Evolutionary conservation across 2,113 vertebrate genomes (phyloP), one percentile per base, ranked within the genome.

Genomic region (Cervus canadensis): DNA sequence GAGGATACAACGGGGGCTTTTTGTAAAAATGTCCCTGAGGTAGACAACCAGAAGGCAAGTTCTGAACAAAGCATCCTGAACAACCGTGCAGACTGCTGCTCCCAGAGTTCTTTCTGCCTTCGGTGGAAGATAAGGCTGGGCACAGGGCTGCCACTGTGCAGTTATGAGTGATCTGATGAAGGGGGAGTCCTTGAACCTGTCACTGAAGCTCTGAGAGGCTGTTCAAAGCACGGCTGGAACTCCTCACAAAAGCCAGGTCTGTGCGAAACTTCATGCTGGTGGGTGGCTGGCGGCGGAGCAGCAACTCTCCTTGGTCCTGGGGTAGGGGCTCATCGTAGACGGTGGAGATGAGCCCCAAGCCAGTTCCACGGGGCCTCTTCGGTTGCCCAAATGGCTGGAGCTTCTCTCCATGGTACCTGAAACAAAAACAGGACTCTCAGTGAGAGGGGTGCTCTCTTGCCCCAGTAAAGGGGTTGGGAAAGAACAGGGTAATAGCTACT

Each of bases 391-490:
- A 99, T 0, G 99, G 98, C n/a, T 98, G 96, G 36, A 99, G 98
- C 95, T 99, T 99, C 97, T 99, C 99, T 95, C 99, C 99, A 5
- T 99, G 99, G 98, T 99, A 99, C 85, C 99, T 99, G 97, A 5
- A 97, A 83, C 87, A 98, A 95, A 97, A 92, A 48, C 93, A 45
- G 9, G 28, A 82, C 28, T 93, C n/a, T 83, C 56, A 54, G 0
- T 25, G 3, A 15, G 21, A 95, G 48, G 36, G 40, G 25, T 0
- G 56, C 17, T 40, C 4, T 86, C 81, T 90, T 74, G 86, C 10
- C 19, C 19, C 48, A 86, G 14, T 30, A 76, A 45, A 91, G 30
- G 54, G 26, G 12, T 0, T 95, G 17, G 11, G 25, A 36, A 28
- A 21, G 28, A 87, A 60, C 26, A 64, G 87, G 10, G 25, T 93